phyloP scores from a whole-genome alignment of 2,113 vertebrate species.

The Empidonax alnorum region DNA sequence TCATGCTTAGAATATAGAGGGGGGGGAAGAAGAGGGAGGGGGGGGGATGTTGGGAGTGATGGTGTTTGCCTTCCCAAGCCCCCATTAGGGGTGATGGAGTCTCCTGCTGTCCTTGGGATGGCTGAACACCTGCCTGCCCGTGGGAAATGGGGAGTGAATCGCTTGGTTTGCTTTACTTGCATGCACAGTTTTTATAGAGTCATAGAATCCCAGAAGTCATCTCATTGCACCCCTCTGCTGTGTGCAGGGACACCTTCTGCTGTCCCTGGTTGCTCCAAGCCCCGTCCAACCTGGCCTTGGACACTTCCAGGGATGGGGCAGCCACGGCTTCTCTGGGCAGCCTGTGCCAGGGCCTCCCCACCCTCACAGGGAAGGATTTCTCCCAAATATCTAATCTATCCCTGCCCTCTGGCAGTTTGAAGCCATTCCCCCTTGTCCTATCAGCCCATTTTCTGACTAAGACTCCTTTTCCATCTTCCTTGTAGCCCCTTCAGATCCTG shows the following conservation, averaged over 20 bases:
- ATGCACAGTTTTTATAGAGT: neutral
- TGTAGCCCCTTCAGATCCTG: neutral
- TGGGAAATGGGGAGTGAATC: neutral
- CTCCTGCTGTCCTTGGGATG: neutral
- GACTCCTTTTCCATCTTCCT: neutral
- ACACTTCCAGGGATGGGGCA: neutral
- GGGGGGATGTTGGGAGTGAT: neutral
- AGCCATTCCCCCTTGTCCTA: neutral
- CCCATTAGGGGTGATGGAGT: neutral
- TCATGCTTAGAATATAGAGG: neutral
- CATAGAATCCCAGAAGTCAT: neutral
- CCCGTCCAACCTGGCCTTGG: rapidly evolving
- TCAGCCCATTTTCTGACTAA: neutral
- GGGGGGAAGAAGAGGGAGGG: neutral
- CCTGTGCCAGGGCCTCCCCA: neutral
- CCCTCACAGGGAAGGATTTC: rapidly evolving
- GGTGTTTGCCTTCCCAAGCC: neutral
- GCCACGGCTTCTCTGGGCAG: neutral
- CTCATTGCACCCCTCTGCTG: neutral
- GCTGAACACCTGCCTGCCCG: neutral
- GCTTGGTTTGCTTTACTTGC: neutral
- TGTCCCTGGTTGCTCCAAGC: rapidly evolving
- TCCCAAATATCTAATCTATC: rapidly evolving
- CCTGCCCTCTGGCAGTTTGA: neutral
- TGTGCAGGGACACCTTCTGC: neutral